Conservation (phyloP, 1,140 invertebrate genomes). For the Tribolium castaneum region DNA sequence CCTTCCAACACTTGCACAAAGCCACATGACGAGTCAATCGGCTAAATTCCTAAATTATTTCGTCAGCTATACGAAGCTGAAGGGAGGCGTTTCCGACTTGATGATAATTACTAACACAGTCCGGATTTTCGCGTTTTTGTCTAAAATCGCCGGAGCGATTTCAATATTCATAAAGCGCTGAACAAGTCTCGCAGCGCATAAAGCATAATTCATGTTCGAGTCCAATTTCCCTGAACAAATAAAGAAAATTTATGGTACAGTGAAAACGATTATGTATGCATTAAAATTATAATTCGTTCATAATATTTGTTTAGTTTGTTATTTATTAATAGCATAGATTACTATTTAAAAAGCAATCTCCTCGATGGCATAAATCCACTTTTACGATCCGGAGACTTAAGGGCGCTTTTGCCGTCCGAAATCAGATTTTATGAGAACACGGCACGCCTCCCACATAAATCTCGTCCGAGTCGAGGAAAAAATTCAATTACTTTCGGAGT, state of each 20-base stretch:
- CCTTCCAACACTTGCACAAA: slow-evolving; percentile 25
- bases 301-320: slow-evolving; percentile 61
- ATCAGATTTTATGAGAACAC: slow-evolving; percentile 53
- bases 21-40: slow-evolving; percentile 29
- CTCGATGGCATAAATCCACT: slow-evolving; percentile 20
- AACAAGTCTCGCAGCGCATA: slow-evolving; percentile 40
- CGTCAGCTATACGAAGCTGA: background rate
- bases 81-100: background rate
- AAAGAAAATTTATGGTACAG: slow-evolving; percentile 57
- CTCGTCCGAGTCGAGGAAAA: slow-evolving; percentile 36
- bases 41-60: slow-evolving; percentile 23
- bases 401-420: slow-evolving; percentile 28
- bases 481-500: slow-evolving; percentile 24
- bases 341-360: slow-evolving; percentile 57
- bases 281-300: slow-evolving; percentile 61
- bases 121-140: background rate
- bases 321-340: slow-evolving; percentile 59
- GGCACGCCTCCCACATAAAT: slow-evolving; percentile 56
- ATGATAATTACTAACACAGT: too few relatives aligned
- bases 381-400: slow-evolving; percentile 7
- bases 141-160: slow-evolving; percentile 7
- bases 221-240: slow-evolving; percentile 55
- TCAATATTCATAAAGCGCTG: slow-evolving; percentile 30
- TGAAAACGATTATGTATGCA: slow-evolving; percentile 59
- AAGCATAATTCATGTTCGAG: slow-evolving; percentile 53